Evolutionary conservation across 2,888 invertebrate species (phyloP), one percentile per base, ranked within the genome.

Genomic region (Ashinkailepas kermadecensis): DNA sequence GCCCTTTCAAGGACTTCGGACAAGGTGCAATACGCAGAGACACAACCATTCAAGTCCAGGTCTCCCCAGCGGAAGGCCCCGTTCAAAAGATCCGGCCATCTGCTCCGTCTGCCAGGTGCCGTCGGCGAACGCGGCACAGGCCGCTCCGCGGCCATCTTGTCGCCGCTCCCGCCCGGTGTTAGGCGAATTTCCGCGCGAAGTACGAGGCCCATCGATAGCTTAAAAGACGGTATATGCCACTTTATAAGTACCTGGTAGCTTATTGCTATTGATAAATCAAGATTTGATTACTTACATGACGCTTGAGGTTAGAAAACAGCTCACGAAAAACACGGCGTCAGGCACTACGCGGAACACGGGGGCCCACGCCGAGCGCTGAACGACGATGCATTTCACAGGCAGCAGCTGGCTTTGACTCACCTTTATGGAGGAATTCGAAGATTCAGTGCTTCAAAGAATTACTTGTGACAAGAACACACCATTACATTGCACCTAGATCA

Each of bases 131-230:
- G 67, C 67, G 67, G 67, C 67, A n/a, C 67, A 10, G 13, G 4
- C 7, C 67, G 67, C 67, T 13, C 67, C 67, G 67, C 67, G 67
- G 67, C 67, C 67, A 67, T 67, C 67, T 67, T 67, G 67, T 23
- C 25, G 13, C 25, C 67, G 25, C 25, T 13, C 12, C 12, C 67
- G 67, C 25, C 67, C 25, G 25, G 11, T 67, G 23, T n/a, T 9
- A 12, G 67, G 25, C 13, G 25, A 67, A 67, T 25, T 67, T 67
- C 67, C 23, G 12, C 25, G 25, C 25, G n/a, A 13, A 10, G 3
- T 13, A 25, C 4, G n/a, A 1, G 0, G 13, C 67, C 25, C 0
- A 0, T 12, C 2, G 25, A 13, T n/a, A 10, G 12, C 13, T 67
- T 4, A 6, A 10, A 9, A 8, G 67, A 12, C 67, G 13, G 3